A percentile compares a stretch with the other conserved stretches of the same genome.
Conservation (phyloP, 2,113 vertebrate genomes). For the Otis tarda region DNA sequence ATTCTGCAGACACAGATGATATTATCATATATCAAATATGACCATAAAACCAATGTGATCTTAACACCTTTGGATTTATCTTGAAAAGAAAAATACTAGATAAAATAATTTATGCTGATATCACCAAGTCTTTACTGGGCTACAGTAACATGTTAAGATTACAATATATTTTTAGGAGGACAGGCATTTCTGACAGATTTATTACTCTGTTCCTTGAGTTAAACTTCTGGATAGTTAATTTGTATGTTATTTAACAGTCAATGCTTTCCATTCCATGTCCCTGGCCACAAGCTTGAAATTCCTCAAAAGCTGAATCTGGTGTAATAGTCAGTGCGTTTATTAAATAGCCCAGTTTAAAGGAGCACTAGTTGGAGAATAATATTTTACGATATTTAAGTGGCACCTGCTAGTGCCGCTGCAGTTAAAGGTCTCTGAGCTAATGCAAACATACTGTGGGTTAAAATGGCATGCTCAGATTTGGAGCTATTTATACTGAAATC, state of each 20-base stretch:
- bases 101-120: slow-evolving; percentile 43
- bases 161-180: slow-evolving; percentile 11
- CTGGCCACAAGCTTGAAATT: neutral
- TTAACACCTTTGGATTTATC: slow-evolving; percentile 65
- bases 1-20: slow-evolving; percentile 63
- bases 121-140: slow-evolving; percentile 13
- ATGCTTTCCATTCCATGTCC: neutral
- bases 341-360: slow-evolving; percentile 2
- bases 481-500: neutral
- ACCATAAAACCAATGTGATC: slow-evolving; percentile 56
- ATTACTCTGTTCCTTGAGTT: slow-evolving; percentile 13
- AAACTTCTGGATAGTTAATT: slow-evolving; percentile 30
- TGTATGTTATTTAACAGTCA: slow-evolving; percentile 31
- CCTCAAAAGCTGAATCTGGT: neutral
- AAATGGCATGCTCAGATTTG: neutral
- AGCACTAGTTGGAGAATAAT: neutral
- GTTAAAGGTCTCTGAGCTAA: neutral
- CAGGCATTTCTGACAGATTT: slow-evolving; percentile 30
- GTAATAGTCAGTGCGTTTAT: neutral
- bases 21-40: slow-evolving; percentile 66
- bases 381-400: neutral
- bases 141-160: slow-evolving; percentile 7
- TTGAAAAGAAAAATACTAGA: slow-evolving; percentile 63
- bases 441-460: neutral
- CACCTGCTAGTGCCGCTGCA: neutral